phyloP scores from a whole-genome alignment of 2,888 invertebrate species.

The Tineola bisselliella region DNA sequence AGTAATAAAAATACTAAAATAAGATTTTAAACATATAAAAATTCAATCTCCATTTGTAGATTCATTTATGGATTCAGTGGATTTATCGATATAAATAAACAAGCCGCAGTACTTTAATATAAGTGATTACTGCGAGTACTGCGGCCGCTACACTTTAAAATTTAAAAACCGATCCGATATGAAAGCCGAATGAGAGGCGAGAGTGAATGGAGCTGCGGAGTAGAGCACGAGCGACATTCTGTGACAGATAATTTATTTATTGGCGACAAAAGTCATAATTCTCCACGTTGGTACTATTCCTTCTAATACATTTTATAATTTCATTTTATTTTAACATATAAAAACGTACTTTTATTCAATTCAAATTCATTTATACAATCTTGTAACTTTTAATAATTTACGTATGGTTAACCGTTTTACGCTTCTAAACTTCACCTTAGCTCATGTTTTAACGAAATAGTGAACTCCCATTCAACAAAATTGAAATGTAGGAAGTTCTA shows the following conservation, averaged over 20 bases:
- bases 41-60: too few relatives aligned
- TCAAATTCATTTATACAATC: neutral
- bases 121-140: neutral
- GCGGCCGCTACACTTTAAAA: neutral
- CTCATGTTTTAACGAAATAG: neutral
- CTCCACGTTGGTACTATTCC: neutral
- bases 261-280: slow-evolving; percentile 4
- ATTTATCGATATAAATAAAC: neutral
- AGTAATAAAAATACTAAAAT: too few relatives aligned
- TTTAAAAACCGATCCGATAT: neutral
- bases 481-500: neutral
- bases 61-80: too few relatives aligned
- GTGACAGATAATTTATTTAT: slow-evolving; percentile 10
- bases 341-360: neutral
- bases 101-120: neutral
- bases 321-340: neutral
- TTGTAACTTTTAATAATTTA: neutral
- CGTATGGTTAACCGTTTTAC: neutral
- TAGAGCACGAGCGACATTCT: neutral
- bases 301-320: neutral
- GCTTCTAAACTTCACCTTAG: neutral
- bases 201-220: neutral
- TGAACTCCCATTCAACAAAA: neutral
- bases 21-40: too few relatives aligned
- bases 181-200: neutral